These are phyloP conservation scores for Mimas tiliae DNA, from an alignment of 2,888 invertebrate genomes.

Conservation along the genomic window DNA sequence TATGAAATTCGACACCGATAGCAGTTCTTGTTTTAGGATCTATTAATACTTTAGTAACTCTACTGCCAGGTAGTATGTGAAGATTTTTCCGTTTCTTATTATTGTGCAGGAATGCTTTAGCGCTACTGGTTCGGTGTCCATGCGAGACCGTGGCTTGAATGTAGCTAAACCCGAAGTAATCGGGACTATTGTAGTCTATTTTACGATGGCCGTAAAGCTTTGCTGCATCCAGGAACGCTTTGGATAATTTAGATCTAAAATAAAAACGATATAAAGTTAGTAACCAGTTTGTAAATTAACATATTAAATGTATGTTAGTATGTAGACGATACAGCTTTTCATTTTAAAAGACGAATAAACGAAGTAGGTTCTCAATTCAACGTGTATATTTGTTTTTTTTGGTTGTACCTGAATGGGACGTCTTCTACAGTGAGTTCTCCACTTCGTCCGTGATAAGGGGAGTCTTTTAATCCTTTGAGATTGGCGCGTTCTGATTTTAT, in stretches of 20 bases:
- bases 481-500: conserved; percentile 85
- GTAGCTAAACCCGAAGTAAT: conserved; percentile 84
- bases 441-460: conserved; percentile 84
- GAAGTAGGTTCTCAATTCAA: no score
- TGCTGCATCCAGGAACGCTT: conserved; percentile 87
- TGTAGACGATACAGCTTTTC: background rate
- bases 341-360: no score
- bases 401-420: conserved; percentile 79
- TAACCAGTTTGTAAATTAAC: background rate
- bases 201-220: conserved; percentile 86
- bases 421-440: conserved; percentile 87
- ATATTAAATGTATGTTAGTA: no score
- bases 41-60: conserved; percentile 85
- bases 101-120: conserved; percentile 85
- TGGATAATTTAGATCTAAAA: conserved; percentile 82
- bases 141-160: conserved; percentile 75
- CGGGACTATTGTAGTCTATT: conserved; percentile 89
- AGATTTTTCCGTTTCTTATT: conserved; percentile 83
- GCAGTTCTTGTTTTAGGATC: conserved; percentile 80
- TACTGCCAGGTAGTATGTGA: conserved; percentile 80
- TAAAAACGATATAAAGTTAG: conserved; percentile 1
- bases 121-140: conserved; percentile 82
- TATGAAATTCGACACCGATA: conserved; percentile 65
- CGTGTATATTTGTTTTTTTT: background rate
- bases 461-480: conserved; percentile 72